Conservation (phyloP, 2,113 vertebrate genomes). For the Holacanthus passer region DNA sequence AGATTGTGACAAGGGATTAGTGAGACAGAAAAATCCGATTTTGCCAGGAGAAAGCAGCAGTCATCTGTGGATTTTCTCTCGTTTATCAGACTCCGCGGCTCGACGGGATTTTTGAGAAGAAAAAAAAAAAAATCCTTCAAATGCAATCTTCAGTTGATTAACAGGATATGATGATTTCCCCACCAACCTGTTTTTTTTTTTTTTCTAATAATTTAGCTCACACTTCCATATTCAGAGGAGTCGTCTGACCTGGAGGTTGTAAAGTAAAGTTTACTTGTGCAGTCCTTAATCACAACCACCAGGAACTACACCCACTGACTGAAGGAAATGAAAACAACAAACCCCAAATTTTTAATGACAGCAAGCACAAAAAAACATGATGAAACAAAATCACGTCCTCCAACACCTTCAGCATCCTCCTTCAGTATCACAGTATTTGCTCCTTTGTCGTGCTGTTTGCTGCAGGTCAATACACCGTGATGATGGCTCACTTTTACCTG, state of each 20-base stretch:
- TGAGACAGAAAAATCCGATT: slow-evolving; percentile 94
- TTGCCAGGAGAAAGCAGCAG: slow-evolving; percentile 89
- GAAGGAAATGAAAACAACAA: not conserved
- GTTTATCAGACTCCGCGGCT: slow-evolving; percentile 86
- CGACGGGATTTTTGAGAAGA: slow-evolving; percentile 76
- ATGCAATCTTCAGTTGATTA: slow-evolving; percentile 82
- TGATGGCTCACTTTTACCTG: slow-evolving; percentile 97
- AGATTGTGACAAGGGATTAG: slow-evolving; percentile 96
- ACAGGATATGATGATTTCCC: slow-evolving; percentile 65
- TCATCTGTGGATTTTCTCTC: slow-evolving; percentile 90
- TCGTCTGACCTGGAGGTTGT: not conserved
- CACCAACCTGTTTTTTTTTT: slow-evolving; percentile 39
- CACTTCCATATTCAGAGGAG: slow-evolving; percentile 22
- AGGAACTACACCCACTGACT: not conserved
- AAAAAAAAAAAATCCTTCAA: slow-evolving; percentile 76
- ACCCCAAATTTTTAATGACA: not conserved
- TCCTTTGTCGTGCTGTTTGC: slow-evolving; percentile 8
- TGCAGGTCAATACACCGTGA: slow-evolving; percentile 95
- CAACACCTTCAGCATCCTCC: not conserved
- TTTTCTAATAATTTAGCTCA: slow-evolving; percentile 57
- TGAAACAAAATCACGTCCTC: too few relatives aligned
- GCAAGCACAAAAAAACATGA: not conserved
- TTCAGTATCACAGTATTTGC: not conserved
- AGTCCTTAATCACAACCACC: slow-evolving; percentile 19
- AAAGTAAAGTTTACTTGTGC: not conserved